Conservation (phyloP, 2,113 vertebrate genomes). For the Saguinus midas region DNA sequence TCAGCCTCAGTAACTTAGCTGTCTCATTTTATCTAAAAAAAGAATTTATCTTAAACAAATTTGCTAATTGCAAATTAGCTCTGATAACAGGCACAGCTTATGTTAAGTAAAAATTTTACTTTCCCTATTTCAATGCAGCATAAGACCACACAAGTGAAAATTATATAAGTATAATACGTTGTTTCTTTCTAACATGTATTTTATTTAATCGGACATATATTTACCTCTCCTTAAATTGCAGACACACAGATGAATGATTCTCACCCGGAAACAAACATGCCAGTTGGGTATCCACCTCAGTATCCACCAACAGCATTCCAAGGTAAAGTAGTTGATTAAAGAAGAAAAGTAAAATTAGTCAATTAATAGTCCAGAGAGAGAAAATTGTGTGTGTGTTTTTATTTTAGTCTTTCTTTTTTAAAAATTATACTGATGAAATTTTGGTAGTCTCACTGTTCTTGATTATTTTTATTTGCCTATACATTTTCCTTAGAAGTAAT, state of each 20-base stretch:
- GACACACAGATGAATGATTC: background rate
- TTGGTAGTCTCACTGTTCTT: background rate
- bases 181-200: background rate
- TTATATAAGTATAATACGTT: background rate
- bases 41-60: slow-evolving; percentile 3
- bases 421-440: background rate
- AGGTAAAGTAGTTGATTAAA: slow-evolving; percentile 65
- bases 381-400: background rate
- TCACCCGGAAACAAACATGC: background rate
- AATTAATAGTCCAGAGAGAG: background rate
- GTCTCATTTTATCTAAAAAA: background rate
- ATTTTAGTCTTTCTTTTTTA: background rate
- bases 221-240: slow-evolving; percentile 29
- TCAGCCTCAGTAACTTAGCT: background rate
- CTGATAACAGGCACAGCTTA: background rate
- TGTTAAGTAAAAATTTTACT: background rate
- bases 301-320: slow-evolving; percentile 42
- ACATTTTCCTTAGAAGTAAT: background rate
- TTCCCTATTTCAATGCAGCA: background rate
- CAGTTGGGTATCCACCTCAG: slow-evolving; percentile 45
- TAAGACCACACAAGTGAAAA: background rate
- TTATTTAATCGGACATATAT: background rate
- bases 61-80: background rate
- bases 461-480: background rate
- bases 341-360: background rate